A percentile compares a stretch with the other conserved stretches of the same genome.
phyloP scores from a whole-genome alignment of 2,113 vertebrate genomes.

The Natator depressus region DNA sequence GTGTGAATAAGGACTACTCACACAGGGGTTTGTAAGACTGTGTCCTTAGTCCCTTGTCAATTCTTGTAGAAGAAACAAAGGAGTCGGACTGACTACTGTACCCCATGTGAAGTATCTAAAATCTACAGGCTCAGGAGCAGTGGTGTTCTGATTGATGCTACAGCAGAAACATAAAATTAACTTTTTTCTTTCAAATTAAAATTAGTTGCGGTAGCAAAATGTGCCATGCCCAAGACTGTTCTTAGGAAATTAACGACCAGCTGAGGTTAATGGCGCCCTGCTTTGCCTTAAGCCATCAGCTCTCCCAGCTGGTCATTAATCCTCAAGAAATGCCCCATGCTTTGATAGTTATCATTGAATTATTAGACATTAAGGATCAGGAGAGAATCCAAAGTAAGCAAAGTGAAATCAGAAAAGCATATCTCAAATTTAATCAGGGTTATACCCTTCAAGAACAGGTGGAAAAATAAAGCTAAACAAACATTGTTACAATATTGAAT shows the following conservation, averaged over 20 bases:
- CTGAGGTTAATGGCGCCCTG: slow-evolving; percentile 69
- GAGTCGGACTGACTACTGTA: neutral
- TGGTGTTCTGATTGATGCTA: neutral
- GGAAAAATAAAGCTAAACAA: slow-evolving; percentile 29
- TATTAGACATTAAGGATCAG: slow-evolving; percentile 63
- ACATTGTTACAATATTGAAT: neutral
- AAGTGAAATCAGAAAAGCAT: slow-evolving; percentile 59
- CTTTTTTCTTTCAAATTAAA: slow-evolving; percentile 6
- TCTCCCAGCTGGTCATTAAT: slow-evolving; percentile 69
- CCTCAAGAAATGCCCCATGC: slow-evolving; percentile 59
- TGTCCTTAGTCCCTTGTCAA: neutral
- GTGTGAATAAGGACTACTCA: too few species aligned
- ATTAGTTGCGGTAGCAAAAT: neutral
- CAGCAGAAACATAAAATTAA: slow-evolving; percentile 13
- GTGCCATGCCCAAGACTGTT: neutral
- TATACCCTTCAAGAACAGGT: slow-evolving; percentile 46
- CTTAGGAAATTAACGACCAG: slow-evolving; percentile 60
- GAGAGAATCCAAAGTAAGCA: slow-evolving; percentile 55
- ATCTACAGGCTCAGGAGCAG: neutral
- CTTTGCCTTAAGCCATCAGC: slow-evolving; percentile 62
- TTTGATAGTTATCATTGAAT: slow-evolving; percentile 74
- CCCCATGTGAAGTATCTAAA: neutral
- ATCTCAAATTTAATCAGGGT: slow-evolving; percentile 56
- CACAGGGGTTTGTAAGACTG: fast-evolving
- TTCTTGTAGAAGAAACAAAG: neutral